Conservation (phyloP, 2,888 invertebrate species). For the Cantharis flavilabris region DNA sequence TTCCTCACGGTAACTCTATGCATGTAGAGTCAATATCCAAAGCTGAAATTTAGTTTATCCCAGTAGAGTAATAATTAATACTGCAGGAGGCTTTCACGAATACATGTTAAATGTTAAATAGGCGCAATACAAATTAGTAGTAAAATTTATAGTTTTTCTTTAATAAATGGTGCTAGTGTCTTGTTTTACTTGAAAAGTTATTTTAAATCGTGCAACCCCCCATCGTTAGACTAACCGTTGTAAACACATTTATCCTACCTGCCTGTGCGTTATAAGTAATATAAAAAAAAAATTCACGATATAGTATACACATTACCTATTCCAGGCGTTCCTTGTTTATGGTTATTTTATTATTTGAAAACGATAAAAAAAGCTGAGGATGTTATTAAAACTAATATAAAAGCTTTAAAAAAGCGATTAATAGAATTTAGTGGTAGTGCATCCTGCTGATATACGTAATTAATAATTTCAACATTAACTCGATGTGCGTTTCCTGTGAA, state of each 20-base stretch:
- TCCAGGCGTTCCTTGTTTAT: not conserved
- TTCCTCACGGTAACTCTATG: not conserved
- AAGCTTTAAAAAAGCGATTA: not conserved
- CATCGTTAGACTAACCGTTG: not conserved
- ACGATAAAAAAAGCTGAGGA: not conserved
- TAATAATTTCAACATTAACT: conserved; percentile 28
- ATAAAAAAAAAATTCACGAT: not conserved
- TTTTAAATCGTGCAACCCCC: not conserved
- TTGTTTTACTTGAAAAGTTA: not conserved
- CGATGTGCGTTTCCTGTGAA: conserved; percentile 28
- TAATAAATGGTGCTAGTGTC: not conserved
- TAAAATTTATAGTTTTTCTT: not conserved
- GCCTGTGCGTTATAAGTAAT: not conserved
- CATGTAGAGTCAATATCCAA: not conserved
- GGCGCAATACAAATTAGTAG: not conserved
- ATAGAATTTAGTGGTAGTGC: not conserved
- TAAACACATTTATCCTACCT: not conserved
- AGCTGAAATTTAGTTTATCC: not conserved
- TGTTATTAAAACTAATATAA: not conserved
- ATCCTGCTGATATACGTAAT: conserved; percentile 27
- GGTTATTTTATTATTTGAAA: not conserved
- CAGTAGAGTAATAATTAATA: not conserved
- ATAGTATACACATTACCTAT: not conserved
- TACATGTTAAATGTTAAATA: not conserved
- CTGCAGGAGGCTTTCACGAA: not conserved